Evolutionary conservation across 2,888 invertebrate species (phyloP), one percentile per base, ranked within the genome.

Genomic region (Mantis religiosa): DNA sequence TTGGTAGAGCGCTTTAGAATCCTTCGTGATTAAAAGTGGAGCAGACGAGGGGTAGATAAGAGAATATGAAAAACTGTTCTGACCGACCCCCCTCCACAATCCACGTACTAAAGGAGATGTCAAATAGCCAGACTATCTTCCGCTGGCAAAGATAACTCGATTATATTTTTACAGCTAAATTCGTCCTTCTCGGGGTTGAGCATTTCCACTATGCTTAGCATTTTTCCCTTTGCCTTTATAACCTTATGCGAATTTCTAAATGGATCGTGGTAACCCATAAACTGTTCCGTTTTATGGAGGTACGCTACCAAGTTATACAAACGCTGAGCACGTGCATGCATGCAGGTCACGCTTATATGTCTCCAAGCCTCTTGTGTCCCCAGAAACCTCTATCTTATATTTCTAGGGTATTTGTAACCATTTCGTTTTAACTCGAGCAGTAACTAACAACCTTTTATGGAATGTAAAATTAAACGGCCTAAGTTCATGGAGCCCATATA

Each of bases 101-200:
- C 54, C 54, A n/a, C 85, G 28, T 28, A 85, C 12, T 85, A 85
- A 85, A 85, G 85, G 30, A 85, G 85, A 85, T 85, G 85, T 85
- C 85, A 85, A 85, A 85, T 85, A 85, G 85, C 85, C 85, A 85
- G 85, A 85, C 85, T 71, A 71, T 71, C 54, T 47, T 85, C 47
- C 85, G 30, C 27, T n/a, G 47, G 84, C 41, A 88, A 54, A 71
- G 54, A 71, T 14, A 88, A 88, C 88, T 85, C 85, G 88, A 88
- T 88, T 88, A 88, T 88, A 83, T 88, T 88, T 88, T 88, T 34
- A 88, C 85, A 85, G 85, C 81, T 85, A 84, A 88, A 88, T 88
- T 71, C 82, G 30, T 83, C 83, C 30, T 83, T 30, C 28, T 27
- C 27, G 6, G 20, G 54, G 54, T 71, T 71, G 54, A 71, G 54